Evolutionary conservation across 2,888 invertebrate genomes (phyloP), one percentile per base, ranked within the genome.

Genomic region (Marasmarcha lunaedactyla): DNA sequence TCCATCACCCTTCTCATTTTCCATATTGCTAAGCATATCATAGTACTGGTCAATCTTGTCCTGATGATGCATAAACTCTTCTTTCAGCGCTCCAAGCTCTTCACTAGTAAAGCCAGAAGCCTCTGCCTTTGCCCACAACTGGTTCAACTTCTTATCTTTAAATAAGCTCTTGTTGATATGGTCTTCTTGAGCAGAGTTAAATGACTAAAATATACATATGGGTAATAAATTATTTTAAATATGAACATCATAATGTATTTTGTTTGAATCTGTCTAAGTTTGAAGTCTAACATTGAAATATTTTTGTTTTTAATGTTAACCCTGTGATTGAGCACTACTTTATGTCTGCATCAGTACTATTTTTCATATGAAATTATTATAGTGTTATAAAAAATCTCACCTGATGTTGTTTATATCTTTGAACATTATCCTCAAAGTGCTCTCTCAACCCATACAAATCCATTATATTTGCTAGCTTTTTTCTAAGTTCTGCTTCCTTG

Each of bases 11-110:
- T 83, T 66, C 34, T 76, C 85, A 33, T 85, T 69, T 49, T 92
- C 90, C 20, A 91, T 77, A 54, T 93, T 90, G 48, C 88, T 86
- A 38, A 95, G 78, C 42, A 97, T 66, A 34, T 90, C 88, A 65
- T 94, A 92, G 63, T 95, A 97, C 58, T 97, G 91, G 63, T 96
- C 93, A 37, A 97, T 89, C 74, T 96, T 97, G 50, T 95, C 92
- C 65, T 97, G 95, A 59, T 97, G 95, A 65, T 97, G 96, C 13
- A 78, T 73, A 59, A 97, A 96, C 71, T 97, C 97, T 63, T 96
- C 93, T 58, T 90, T 92, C 11, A 97, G 68, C 0, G 93, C 88
- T 43, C 89, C 83, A 35, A 97, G 64, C 70, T 97, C 96, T 48
- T 92, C 91, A 44, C 88, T 88, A 14, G 91, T 90, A 60, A 96